Evolutionary conservation across 2,888 invertebrate genomes (phyloP).

Genomic region (Monopis laevigella): DNA sequence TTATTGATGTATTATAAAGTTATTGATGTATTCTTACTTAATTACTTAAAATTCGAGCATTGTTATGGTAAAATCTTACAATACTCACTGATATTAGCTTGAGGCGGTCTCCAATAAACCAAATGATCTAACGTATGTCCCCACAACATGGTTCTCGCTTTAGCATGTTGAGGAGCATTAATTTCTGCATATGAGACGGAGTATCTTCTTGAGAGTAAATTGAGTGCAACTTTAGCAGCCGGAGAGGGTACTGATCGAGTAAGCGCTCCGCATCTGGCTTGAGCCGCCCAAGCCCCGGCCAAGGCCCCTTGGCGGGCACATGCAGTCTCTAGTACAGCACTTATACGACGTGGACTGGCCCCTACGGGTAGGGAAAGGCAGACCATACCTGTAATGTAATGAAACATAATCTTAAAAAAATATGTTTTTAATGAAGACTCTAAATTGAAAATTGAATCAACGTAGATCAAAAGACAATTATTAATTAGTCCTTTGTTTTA

Average conservation of each 20-base stretch:
- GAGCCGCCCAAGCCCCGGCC: conserved; percentile 60
- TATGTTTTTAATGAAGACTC: conserved; percentile 2
- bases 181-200: conserved; percentile 74
- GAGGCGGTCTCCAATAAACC: conserved; percentile 79
- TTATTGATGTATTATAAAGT: no score
- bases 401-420: not conserved
- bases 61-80: no score
- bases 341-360: conserved; percentile 45
- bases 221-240: conserved; percentile 58
- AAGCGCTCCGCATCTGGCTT: conserved; percentile 61
- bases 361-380: conserved; percentile 71
- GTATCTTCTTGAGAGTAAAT: conserved; percentile 73
- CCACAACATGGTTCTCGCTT: conserved; percentile 66
- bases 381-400: conserved; percentile 58
- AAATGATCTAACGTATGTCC: conserved; percentile 71
- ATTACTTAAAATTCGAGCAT: no score
- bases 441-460: not conserved
- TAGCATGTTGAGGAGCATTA: conserved; percentile 39
- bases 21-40: no score
- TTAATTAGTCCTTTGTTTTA: no score
- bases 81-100: conserved; percentile 77
- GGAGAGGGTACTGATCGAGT: conserved; percentile 71
- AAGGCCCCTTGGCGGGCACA: conserved; percentile 57
- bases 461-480: no score
- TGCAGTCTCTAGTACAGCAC: conserved; percentile 37